These are phyloP conservation scores for Sinocyclocheilus anophthalmus DNA, from an alignment of 2,113 vertebrate species.

Conservation along the genomic window DNA sequence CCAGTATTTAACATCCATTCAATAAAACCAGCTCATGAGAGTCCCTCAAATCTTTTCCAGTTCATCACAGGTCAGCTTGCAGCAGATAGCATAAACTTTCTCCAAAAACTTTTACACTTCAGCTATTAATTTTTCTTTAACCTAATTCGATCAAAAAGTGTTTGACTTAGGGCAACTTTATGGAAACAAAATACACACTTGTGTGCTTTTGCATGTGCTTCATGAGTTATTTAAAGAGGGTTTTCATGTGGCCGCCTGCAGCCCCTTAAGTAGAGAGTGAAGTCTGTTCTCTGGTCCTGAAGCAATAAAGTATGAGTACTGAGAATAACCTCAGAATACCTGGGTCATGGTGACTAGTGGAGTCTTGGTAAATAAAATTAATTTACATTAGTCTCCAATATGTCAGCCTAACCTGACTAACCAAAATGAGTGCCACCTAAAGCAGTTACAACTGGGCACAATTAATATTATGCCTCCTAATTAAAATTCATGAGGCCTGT, in stretches of 20 bases:
- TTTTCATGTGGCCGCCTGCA: constrained; percentile 22
- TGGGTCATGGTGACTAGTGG: neutral
- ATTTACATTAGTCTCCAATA: neutral
- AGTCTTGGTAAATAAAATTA: neutral
- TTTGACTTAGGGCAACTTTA: constrained; percentile 45
- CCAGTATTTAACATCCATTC: neutral
- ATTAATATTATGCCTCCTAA: neutral
- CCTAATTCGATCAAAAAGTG: constrained; percentile 36
- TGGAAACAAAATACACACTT: constrained; percentile 62
- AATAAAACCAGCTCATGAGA: neutral
- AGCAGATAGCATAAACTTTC: neutral
- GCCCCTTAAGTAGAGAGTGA: constrained; percentile 10
- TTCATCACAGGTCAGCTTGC: neutral
- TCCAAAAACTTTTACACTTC: constrained; percentile 4
- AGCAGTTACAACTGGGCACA: neutral
- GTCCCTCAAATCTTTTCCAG: neutral
- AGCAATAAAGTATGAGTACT: neutral
- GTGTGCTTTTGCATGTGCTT: constrained; percentile 52
- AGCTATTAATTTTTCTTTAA: constrained; percentile 37
- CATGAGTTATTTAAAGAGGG: constrained; percentile 59
- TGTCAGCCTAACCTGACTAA: neutral
- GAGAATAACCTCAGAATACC: neutral
- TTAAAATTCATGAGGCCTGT: neutral
- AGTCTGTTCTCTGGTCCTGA: constrained; percentile 28
- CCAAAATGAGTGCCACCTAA: neutral